Evolutionary conservation across 2,113 vertebrate genomes (phyloP).

Genomic region (Apteryx owenii): DNA sequence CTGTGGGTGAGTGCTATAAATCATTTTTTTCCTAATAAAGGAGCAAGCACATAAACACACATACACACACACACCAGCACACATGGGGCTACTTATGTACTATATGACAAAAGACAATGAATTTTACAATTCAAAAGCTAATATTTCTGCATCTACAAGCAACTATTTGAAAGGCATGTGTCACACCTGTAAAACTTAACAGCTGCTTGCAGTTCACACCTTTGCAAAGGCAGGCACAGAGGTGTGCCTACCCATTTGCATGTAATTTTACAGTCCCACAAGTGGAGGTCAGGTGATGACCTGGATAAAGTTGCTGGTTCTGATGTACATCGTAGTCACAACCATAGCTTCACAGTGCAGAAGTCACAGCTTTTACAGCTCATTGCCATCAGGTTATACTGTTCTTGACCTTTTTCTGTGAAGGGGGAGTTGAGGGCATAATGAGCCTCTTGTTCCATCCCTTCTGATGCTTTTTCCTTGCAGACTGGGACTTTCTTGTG

Average conservation of each 20-base stretch:
- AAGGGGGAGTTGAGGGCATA: background rate
- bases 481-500: rapidly evolving
- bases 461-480: background rate
- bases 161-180: background rate
- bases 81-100: background rate
- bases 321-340: background rate
- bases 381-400: background rate
- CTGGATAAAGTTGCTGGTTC: background rate
- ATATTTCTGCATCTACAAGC: background rate
- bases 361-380: background rate
- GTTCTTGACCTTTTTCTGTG: background rate
- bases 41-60: background rate
- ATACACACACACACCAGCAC: background rate
- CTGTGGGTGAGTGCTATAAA: background rate
- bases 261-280: background rate
- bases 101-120: background rate
- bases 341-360: background rate
- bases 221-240: background rate
- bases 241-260: background rate
- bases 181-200: background rate
- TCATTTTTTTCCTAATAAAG: slow-evolving; percentile 10
- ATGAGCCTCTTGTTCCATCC: background rate
- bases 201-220: background rate
- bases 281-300: background rate
- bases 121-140: background rate